phyloP scores from a whole-genome alignment of 2,797 vertebrate species.

The Clarias fuscus region DNA sequence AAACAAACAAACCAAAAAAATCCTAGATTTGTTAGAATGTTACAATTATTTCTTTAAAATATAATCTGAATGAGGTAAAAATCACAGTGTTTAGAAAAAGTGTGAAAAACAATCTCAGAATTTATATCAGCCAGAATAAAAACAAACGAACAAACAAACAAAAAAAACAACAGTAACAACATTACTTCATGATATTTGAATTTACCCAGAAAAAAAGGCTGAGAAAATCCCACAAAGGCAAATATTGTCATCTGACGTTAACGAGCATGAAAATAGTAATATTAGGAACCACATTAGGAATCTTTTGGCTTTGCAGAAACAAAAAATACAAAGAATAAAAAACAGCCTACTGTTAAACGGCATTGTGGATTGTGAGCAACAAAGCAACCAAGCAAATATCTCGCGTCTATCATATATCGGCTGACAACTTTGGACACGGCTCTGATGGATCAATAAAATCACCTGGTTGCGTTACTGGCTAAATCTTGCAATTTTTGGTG shows the following conservation, averaged over 20 bases:
- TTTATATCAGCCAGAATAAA: slow-evolving; percentile 10
- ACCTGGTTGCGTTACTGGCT: not conserved
- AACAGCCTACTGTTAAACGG: not conserved
- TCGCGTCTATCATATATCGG: not conserved
- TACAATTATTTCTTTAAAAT: slow-evolving; percentile 48
- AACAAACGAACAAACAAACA: not conserved
- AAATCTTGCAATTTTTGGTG: not conserved
- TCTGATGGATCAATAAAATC: not conserved
- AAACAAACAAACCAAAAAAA: slow-evolving; percentile 27
- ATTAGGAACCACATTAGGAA: not conserved
- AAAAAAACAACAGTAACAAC: slow-evolving; percentile 28
- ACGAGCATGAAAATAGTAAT: slow-evolving; percentile 17
- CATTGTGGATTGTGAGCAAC: not conserved
- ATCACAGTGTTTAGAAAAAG: slow-evolving; percentile 59
- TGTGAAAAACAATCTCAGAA: slow-evolving; percentile 34
- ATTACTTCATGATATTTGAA: slow-evolving; percentile 10
- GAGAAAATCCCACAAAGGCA: slow-evolving; percentile 47
- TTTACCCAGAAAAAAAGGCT: slow-evolving; percentile 15
- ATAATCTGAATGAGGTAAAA: slow-evolving; percentile 52
- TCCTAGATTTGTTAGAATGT: slow-evolving; percentile 47
- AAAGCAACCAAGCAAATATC: not conserved
- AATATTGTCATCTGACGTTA: slow-evolving; percentile 44
- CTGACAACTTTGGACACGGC: not conserved
- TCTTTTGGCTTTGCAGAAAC: slow-evolving; percentile 31
- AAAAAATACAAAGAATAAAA: too few relatives aligned